Evolutionary conservation across 2,797 vertebrate species (phyloP).

Genomic region (Phrynocephalus forsythii): DNA sequence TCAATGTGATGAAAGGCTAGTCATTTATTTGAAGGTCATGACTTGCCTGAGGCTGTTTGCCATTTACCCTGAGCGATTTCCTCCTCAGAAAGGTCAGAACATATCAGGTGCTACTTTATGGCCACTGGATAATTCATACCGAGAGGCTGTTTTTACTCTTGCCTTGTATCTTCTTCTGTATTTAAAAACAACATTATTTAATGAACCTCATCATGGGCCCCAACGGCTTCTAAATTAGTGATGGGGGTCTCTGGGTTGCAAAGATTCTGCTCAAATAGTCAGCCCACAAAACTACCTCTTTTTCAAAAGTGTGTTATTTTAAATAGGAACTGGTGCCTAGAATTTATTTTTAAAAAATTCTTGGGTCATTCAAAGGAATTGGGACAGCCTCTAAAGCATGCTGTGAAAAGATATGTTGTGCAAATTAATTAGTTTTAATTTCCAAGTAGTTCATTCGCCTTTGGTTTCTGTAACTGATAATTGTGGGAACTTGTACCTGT

Average conservation of each 20-base stretch:
- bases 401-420: not conserved
- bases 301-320: conserved; percentile 36
- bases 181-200: conserved; percentile 38
- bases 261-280: conserved; percentile 31
- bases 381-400: not conserved
- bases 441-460: not conserved
- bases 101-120: conserved; percentile 35
- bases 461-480: not conserved
- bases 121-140: conserved; percentile 3
- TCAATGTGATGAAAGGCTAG: conserved; percentile 14
- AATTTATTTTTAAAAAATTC: not conserved
- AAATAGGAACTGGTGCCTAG: not conserved
- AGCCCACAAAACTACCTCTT: conserved; percentile 30
- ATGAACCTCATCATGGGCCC: not conserved
- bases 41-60: conserved; percentile 42
- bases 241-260: conserved; percentile 23
- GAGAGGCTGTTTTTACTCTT: conserved; percentile 42
- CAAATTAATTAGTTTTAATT: not conserved
- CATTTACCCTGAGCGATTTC: conserved; percentile 51
- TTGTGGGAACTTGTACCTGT: too few relatives aligned
- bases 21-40: conserved; percentile 54
- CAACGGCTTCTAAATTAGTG: conserved; percentile 4
- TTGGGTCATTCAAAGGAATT: not conserved
- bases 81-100: conserved; percentile 57
- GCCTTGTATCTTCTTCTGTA: conserved; percentile 15